A percentile compares a stretch with the other conserved stretches of the same genome.
Evolutionary conservation across 2,113 vertebrate species (phyloP).

Genomic region (Odobenus rosmarus): DNA sequence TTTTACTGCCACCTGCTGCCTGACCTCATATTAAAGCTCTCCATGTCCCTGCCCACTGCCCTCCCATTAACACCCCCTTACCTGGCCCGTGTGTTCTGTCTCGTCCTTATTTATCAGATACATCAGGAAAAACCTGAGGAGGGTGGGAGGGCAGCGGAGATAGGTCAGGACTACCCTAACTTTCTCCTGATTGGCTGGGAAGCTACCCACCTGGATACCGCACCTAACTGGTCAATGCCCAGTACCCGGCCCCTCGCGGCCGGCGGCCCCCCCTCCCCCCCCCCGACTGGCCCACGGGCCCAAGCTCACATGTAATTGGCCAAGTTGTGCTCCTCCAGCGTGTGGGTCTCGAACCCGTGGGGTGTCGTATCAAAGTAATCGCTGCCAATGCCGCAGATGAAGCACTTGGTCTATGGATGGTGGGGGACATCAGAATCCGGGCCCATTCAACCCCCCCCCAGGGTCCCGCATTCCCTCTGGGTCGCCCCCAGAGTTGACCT

Average conservation of each 20-base stretch:
- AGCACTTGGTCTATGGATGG: constrained; percentile 92
- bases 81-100: constrained; percentile 96
- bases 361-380: constrained; percentile 96
- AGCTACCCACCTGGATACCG: background rate
- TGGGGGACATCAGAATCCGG: background rate
- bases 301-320: constrained; percentile 90
- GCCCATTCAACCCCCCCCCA: background rate
- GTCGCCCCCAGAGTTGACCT: background rate
- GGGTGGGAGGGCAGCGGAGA: background rate
- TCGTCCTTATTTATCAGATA: constrained; percentile 97
- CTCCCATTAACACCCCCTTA: constrained; percentile 69
- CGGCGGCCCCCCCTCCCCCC: background rate
- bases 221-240: background rate
- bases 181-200: background rate
- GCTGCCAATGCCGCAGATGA: constrained; percentile 96
- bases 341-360: constrained; percentile 95
- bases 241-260: accelerated
- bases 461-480: background rate
- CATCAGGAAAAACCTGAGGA: constrained; percentile 95
- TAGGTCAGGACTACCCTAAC: background rate
- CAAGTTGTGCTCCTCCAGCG: constrained; percentile 94
- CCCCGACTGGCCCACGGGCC: background rate
- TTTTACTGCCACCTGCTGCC: background rate
- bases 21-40: background rate
- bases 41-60: background rate